phyloP scores from a whole-genome alignment of 2,888 invertebrate species.

The Arctia plantaginis region DNA sequence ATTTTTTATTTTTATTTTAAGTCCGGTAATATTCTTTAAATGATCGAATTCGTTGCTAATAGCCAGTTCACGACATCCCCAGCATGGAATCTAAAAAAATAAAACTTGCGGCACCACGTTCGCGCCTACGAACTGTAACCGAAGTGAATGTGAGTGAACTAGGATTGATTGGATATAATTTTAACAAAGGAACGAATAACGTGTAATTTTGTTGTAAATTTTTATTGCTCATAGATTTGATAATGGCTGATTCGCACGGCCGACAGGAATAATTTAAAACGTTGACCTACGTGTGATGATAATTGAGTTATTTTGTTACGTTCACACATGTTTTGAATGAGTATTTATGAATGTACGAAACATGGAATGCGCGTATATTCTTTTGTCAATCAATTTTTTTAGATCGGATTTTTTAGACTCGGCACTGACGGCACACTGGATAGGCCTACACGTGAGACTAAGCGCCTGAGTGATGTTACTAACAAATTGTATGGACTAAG shows the following conservation, averaged over 20 bases:
- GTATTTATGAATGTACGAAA: neutral
- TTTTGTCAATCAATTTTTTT: neutral
- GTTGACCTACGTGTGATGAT: constrained; percentile 15
- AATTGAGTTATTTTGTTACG: constrained; percentile 37
- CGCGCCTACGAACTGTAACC: constrained; percentile 34
- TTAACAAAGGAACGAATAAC: constrained; percentile 36
- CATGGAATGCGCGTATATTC: neutral
- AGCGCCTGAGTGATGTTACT: too few relatives aligned
- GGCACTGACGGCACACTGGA: too few relatives aligned
- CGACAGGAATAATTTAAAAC: constrained; percentile 25
- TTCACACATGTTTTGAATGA: neutral
- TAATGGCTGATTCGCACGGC: constrained; percentile 34
- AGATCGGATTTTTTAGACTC: too few relatives aligned
- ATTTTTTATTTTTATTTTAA: neutral
- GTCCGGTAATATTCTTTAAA: neutral
- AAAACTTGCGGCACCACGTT: neutral
- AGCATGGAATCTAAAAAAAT: constrained; percentile 5
- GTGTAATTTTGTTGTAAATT: constrained; percentile 44
- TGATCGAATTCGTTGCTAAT: neutral
- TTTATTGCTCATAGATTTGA: constrained; percentile 36
- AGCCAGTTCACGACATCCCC: neutral
- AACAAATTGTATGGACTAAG: too few relatives aligned
- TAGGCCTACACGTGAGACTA: too few relatives aligned
- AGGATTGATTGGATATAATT: constrained; percentile 38
- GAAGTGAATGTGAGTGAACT: constrained; percentile 45